A percentile compares a stretch with the other conserved stretches of the same genome.
These are phyloP conservation scores for Cotesia typhae DNA, from an alignment of 1,140 invertebrate species.

Conservation along the genomic window DNA sequence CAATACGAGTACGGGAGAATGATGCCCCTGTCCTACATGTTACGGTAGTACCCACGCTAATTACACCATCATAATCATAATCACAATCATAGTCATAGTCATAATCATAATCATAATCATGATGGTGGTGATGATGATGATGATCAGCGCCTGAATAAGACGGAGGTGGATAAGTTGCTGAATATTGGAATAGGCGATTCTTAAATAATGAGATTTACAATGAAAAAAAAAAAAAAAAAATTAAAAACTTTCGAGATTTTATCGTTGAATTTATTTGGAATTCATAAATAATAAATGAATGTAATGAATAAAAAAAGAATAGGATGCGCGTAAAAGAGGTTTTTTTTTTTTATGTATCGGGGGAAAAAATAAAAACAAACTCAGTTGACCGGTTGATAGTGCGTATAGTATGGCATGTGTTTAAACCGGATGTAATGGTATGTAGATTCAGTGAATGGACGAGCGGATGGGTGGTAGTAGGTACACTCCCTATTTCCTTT, in stretches of 20 bases:
- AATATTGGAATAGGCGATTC: no score
- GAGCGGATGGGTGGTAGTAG: conserved; percentile 40
- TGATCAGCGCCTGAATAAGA: no score
- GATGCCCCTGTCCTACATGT: conserved; percentile 49
- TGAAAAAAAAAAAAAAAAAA: background rate
- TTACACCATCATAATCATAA: conserved; percentile 49
- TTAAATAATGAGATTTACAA: background rate
- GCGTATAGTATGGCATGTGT: conserved; percentile 27
- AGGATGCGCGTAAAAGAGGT: background rate
- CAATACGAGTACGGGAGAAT: conserved; percentile 16
- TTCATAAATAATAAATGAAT: no score
- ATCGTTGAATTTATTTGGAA: no score
- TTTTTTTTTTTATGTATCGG: no score
- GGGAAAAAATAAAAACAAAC: background rate
- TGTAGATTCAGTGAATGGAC: conserved; percentile 35
- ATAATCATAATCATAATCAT: conserved; percentile 36
- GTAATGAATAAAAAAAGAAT: no score
- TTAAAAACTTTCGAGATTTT: no score
- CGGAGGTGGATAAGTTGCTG: no score
- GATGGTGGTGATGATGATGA: background rate
- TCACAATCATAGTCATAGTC: conserved; percentile 32
- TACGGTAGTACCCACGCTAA: conserved; percentile 60
- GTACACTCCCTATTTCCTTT: conserved; percentile 43
- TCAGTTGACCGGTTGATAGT: background rate
- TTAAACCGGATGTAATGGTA: conserved; percentile 32